Evolutionary conservation across 2,113 vertebrate species (phyloP).

Genomic region (Nycticryphes semicollaris): DNA sequence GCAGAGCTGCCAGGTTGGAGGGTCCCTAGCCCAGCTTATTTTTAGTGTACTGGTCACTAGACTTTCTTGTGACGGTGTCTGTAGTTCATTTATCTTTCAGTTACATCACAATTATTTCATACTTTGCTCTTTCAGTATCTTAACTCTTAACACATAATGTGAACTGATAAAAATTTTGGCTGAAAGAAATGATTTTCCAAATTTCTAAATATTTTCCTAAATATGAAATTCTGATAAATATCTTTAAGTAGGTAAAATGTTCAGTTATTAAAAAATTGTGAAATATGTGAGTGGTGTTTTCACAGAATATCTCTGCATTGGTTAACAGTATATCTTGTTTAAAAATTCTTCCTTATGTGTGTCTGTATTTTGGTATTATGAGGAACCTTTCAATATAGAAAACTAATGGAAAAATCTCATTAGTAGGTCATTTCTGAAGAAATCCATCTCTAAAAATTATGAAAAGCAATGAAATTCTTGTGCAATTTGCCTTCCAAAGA

Average conservation of each 20-base stretch:
- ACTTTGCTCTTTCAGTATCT: not conserved
- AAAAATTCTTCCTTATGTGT: not conserved
- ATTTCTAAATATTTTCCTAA: no score
- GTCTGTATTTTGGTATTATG: not conserved
- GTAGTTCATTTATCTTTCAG: slow-evolving; percentile 38
- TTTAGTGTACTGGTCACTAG: slow-evolving; percentile 62
- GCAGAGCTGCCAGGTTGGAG: slow-evolving; percentile 64
- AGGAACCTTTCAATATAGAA: not conserved
- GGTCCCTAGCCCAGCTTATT: slow-evolving; percentile 43
- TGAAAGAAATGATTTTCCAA: not conserved
- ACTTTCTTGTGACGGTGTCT: slow-evolving; percentile 70
- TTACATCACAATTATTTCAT: not conserved
- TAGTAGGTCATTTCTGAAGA: not conserved
- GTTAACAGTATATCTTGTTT: not conserved
- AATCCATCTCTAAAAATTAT: not conserved
- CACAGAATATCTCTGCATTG: not conserved
- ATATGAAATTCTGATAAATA: not conserved
- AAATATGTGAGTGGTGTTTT: not conserved
- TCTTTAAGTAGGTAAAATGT: not conserved
- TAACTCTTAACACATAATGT: not conserved
- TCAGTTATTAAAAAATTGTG: not conserved
- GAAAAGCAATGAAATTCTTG: not conserved
- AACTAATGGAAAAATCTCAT: not conserved
- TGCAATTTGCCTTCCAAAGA: not conserved
- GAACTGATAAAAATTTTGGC: not conserved